These are phyloP conservation scores for Apoda limacodes DNA, from an alignment of 2,888 invertebrate genomes.

Conservation along the genomic window DNA sequence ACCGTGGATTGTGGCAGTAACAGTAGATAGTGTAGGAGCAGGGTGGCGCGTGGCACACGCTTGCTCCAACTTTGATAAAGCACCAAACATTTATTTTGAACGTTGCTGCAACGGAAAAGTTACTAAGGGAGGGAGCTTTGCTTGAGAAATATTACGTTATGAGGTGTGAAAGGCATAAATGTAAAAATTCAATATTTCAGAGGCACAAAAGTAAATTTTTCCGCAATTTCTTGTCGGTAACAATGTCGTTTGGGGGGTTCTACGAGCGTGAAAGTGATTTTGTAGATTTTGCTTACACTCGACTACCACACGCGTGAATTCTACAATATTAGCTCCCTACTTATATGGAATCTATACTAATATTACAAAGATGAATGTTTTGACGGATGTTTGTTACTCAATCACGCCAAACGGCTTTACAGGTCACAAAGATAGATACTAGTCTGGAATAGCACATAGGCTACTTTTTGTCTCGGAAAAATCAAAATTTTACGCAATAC, in stretches of 20 bases:
- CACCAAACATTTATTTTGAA: conserved; percentile 65
- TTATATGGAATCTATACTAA: too few relatives aligned
- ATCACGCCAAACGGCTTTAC: too few relatives aligned
- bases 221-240: conserved; percentile 45
- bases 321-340: too few relatives aligned
- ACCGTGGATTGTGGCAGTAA: too few relatives aligned
- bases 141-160: conserved; percentile 66
- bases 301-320: too few relatives aligned
- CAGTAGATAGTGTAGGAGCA: conserved; percentile 3
- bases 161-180: conserved; percentile 69
- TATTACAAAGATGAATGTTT: too few relatives aligned
- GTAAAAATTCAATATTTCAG: conserved; percentile 68
- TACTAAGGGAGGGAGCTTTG: conserved; percentile 46
- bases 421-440: too few relatives aligned
- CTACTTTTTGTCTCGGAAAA: too few relatives aligned
- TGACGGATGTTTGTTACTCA: too few relatives aligned
- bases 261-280: conserved; percentile 23
- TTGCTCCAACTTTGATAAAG: conserved; percentile 46
- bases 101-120: conserved; percentile 59
- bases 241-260: conserved; percentile 37
- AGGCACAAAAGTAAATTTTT: conserved; percentile 47
- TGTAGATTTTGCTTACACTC: conserved; percentile 14
- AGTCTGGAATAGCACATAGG: too few relatives aligned
- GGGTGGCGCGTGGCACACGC: conserved; percentile 25
- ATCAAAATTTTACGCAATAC: too few relatives aligned